Base-by-base conservation (phyloP, 2,113 vertebrate genomes). In the Ariopsis seemanni region DNA sequence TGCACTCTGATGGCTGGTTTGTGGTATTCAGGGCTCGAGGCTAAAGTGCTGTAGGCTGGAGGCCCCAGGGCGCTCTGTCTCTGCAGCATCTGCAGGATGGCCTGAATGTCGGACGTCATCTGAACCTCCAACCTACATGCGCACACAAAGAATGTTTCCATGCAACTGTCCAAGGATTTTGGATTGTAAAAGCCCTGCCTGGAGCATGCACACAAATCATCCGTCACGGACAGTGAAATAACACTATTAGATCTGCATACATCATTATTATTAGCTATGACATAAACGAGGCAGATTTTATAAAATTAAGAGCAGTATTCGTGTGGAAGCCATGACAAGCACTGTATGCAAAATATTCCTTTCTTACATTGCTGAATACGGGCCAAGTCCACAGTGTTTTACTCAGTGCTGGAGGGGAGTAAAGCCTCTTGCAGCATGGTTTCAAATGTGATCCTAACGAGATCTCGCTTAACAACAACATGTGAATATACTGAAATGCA, bases 91-190 rank as follows among this genome's bases (percentile, higher is more conserved):
- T 98, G 97, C 91, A 99, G 94, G 92, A 99, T 98, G 91, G 96
- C 95, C 93, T 99, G 98, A 91, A 99, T 98, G 72, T 99, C 98
- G 34, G 97, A 90, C 0, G 98, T 98, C 98, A 99, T 98, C 93
- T 99, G 98, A 86, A 96, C 97, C 94, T 99, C 98, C 89, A 99
- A 95, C 92, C 98, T 99, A 77, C 63, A 86, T 20, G 48, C 60
- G 67, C 42, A 78, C 48, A 42, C 9, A 52, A 11, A 34, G 30
- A 82, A 48, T 62, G 18, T 62, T 82, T 58, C 79, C 55, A 60
- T 81, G 55, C 18, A 11, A 81, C 17, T 11, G 27, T 60, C 75
- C 25, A 78, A 79, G 25, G 12, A 25, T 55, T 79, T 34, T 34
- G 55, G 79, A 60, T 81, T 60, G 55, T 60, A 81, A 81, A 80